These are phyloP conservation scores for Phyllotis vaccarum DNA, from an alignment of 2,797 vertebrate genomes.

Conservation along the genomic window DNA sequence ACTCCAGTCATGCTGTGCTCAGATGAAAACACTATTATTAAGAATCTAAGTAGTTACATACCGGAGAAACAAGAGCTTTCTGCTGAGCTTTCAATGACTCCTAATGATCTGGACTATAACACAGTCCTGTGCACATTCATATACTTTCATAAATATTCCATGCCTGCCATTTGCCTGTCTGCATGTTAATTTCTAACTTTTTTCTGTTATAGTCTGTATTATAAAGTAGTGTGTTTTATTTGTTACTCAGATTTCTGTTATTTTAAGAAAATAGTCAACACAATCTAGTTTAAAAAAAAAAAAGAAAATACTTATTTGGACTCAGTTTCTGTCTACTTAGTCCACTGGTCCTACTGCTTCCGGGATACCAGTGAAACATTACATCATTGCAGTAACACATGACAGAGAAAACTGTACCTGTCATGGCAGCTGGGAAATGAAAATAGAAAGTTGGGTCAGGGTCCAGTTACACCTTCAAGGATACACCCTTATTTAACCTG, in stretches of 20 bases:
- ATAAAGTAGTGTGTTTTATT: not conserved
- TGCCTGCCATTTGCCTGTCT: not conserved
- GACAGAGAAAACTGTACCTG: not conserved
- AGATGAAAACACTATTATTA: not conserved
- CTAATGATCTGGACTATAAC: not conserved
- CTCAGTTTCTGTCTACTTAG: not conserved
- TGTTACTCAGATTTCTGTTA: not conserved
- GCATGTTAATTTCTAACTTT: not conserved
- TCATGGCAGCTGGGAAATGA: not conserved
- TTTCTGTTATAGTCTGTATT: not conserved
- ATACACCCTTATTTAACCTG: not conserved
- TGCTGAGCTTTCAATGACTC: not conserved
- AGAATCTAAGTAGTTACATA: not conserved
- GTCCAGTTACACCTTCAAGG: not conserved
- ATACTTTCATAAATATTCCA: not conserved
- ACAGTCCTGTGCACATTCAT: no score
- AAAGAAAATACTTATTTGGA: not conserved
- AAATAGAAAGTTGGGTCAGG: not conserved
- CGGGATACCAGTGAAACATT: no score
- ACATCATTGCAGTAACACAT: not conserved
- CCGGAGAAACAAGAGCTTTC: not conserved
- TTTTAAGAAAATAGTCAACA: not conserved
- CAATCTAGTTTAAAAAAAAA: not conserved
- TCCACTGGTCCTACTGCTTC: not conserved
- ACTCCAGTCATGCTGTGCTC: not conserved